Evolutionary conservation across 2,797 vertebrate genomes (phyloP).

Genomic region (Tragopan temminckii): DNA sequence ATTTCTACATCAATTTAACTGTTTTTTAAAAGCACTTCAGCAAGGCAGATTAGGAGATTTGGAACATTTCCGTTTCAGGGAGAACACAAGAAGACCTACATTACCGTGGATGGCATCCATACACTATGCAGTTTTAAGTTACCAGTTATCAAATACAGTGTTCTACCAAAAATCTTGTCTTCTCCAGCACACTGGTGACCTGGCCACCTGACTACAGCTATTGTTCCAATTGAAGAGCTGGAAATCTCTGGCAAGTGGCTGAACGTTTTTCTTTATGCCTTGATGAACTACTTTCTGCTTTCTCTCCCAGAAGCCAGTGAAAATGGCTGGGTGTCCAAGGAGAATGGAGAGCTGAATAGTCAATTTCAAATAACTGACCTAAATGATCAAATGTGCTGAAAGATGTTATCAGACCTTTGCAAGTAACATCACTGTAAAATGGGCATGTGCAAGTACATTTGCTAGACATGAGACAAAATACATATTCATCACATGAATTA

Average conservation of each 20-base stretch:
- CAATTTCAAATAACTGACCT: background rate
- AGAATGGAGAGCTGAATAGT: background rate
- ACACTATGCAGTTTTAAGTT: background rate
- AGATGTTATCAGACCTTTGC: background rate
- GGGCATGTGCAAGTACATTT: background rate
- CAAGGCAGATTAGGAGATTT: background rate
- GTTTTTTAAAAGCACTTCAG: background rate
- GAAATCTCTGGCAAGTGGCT: background rate
- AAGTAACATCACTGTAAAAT: background rate
- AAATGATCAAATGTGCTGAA: background rate
- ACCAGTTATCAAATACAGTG: background rate
- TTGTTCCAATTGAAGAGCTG: background rate
- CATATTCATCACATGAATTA: background rate
- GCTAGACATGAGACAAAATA: background rate
- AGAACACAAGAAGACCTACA: background rate
- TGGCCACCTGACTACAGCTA: background rate
- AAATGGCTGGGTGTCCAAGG: background rate
- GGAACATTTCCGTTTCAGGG: background rate
- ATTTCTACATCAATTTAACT: background rate
- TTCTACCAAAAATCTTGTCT: background rate
- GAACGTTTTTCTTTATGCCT: background rate
- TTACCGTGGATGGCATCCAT: background rate
- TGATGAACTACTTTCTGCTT: background rate
- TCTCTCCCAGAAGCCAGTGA: background rate
- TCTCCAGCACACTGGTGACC: rapidly evolving